These are phyloP conservation scores for Corythornis madagascariensis DNA, from an alignment of 2,113 vertebrate species.

Conservation along the genomic window DNA sequence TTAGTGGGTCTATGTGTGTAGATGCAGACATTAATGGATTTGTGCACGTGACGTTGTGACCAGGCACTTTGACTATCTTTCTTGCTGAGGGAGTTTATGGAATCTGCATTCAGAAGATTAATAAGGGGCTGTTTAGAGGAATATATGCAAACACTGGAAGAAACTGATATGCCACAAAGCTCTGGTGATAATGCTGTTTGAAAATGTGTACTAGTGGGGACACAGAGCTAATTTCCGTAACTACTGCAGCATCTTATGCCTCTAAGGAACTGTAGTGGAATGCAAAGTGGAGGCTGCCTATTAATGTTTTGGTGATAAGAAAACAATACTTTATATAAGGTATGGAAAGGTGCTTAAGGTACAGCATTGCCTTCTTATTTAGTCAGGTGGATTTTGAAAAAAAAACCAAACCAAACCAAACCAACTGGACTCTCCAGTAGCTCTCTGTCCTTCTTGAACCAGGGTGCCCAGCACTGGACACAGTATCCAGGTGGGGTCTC, in stretches of 20 bases:
- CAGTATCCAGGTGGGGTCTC: too few species aligned
- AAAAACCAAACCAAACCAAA: background rate
- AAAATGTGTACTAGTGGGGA: slow-evolving; percentile 20
- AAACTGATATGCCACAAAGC: slow-evolving; percentile 36
- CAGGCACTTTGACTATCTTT: background rate
- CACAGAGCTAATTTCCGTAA: slow-evolving; percentile 57
- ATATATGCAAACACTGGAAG: background rate
- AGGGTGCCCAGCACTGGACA: too few species aligned
- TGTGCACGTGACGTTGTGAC: background rate
- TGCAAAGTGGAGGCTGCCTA: slow-evolving; percentile 27
- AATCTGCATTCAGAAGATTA: slow-evolving; percentile 47
- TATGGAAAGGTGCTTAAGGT: background rate
- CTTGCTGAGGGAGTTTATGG: slow-evolving; percentile 8
- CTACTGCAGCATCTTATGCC: background rate
- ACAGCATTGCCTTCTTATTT: background rate
- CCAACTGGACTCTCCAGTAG: too few species aligned
- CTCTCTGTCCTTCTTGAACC: too few species aligned
- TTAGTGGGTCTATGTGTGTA: background rate
- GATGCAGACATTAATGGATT: background rate
- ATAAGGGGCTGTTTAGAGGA: slow-evolving; percentile 25
- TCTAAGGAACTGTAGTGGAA: slow-evolving; percentile 17
- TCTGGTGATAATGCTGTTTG: slow-evolving; percentile 29
- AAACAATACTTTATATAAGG: background rate
- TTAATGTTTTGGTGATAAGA: slow-evolving; percentile 26
- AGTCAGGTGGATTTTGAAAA: background rate